Conservation (phyloP, 2,113 vertebrate species). For the Rhinoptilus africanus region DNA sequence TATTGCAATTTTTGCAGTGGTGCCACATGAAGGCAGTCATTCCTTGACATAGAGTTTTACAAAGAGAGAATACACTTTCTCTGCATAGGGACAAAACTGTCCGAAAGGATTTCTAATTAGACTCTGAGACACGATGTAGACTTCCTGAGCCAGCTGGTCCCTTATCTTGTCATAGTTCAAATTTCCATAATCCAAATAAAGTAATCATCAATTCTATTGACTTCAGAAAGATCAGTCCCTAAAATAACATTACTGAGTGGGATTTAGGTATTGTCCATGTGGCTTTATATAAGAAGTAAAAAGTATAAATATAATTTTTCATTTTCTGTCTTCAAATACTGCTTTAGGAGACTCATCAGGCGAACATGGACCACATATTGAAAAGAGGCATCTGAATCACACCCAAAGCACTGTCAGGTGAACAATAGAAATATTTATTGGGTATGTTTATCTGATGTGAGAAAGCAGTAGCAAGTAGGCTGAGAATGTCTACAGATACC, state of each 20-base stretch:
- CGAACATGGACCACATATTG: neutral
- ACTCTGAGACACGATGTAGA: neutral
- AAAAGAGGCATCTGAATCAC: neutral
- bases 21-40: neutral
- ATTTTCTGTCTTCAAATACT: neutral
- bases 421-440: neutral
- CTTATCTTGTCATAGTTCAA: neutral
- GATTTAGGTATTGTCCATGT: neutral
- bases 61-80: neutral
- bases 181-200: neutral
- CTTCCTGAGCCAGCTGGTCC: neutral
- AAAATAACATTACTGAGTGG: neutral
- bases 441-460: neutral
- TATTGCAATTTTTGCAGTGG: neutral
- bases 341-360: neutral
- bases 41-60: neutral
- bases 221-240: neutral
- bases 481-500: neutral
- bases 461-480: neutral
- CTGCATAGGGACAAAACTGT: neutral
- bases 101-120: neutral
- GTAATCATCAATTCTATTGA: neutral
- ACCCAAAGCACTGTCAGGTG: neutral
- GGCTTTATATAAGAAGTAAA: neutral
- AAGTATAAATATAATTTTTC: neutral